These are phyloP conservation scores for Thunnus albacares DNA, from an alignment of 2,797 vertebrate species.

Conservation along the genomic window DNA sequence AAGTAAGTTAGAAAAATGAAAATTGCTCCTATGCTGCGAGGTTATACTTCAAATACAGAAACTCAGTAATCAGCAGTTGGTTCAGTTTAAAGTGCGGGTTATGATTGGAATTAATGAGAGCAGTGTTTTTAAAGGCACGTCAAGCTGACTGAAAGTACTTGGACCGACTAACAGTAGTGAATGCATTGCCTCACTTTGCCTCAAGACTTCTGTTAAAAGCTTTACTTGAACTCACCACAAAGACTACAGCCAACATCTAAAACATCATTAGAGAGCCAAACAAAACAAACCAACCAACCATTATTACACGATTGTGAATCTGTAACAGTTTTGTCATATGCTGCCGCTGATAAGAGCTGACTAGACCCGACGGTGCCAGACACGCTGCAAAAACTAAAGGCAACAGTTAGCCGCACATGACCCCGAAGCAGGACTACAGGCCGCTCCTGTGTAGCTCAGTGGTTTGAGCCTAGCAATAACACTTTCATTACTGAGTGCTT, in stretches of 20 bases:
- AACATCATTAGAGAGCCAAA: not conserved
- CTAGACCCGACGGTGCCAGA: not conserved
- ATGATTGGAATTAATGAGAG: constrained; percentile 36
- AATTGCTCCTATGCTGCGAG: not conserved
- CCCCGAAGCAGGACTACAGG: not conserved
- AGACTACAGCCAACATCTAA: too few species aligned
- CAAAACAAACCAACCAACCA: not conserved
- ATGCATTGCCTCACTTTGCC: constrained; percentile 8
- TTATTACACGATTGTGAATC: not conserved
- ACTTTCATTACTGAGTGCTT: constrained; percentile 24
- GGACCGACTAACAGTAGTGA: not conserved
- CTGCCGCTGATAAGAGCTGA: not conserved
- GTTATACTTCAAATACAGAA: constrained; percentile 32
- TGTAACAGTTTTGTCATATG: not conserved
- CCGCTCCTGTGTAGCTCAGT: constrained; percentile 3
- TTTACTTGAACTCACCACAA: not conserved
- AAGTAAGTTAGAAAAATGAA: constrained; percentile 11
- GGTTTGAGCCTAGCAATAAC: not conserved
- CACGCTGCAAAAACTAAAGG: not conserved
- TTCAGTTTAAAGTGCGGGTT: constrained; percentile 37
- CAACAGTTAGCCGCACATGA: not conserved
- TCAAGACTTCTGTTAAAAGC: constrained; percentile 2
- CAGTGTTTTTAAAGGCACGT: not conserved
- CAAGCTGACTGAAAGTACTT: constrained; percentile 10
- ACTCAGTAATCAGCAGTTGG: constrained; percentile 18